These are phyloP conservation scores for Scleropages formosus DNA, from an alignment of 2,797 vertebrate genomes.

Conservation along the genomic window DNA sequence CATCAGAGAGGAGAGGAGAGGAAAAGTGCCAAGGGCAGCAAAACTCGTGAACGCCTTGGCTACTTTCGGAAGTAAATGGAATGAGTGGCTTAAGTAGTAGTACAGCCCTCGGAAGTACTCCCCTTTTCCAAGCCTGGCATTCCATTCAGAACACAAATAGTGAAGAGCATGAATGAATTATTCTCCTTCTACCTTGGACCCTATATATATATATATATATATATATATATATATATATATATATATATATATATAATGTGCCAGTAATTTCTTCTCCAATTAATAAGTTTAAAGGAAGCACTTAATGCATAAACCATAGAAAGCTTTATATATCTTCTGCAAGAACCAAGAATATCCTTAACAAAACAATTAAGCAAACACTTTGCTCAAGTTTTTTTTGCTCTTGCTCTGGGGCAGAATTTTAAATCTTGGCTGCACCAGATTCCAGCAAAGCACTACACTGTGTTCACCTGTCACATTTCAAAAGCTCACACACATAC, in stretches of 20 bases:
- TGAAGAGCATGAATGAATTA: neutral
- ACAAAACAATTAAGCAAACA: neutral
- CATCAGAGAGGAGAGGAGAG: neutral
- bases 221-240: too few relatives aligned
- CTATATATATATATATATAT: too few relatives aligned
- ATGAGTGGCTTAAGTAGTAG: neutral
- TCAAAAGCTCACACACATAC: neutral
- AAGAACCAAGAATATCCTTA: too few relatives aligned
- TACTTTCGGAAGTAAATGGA: neutral
- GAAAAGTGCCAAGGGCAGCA: neutral
- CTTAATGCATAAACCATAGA: too few relatives aligned
- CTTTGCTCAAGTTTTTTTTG: neutral
- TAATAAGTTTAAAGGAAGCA: too few relatives aligned
- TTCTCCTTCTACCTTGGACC: neutral
- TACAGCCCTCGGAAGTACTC: slow-evolving; percentile 23
- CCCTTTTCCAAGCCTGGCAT: slow-evolving; percentile 26
- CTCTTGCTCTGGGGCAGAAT: neutral
- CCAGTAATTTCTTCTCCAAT: too few relatives aligned
- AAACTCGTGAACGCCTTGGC: neutral
- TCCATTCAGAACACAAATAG: neutral
- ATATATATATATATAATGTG: too few relatives aligned
- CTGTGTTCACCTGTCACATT: neutral
- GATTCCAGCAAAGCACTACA: neutral
- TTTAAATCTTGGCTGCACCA: neutral
- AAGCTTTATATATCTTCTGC: too few relatives aligned